Evolutionary conservation across 2,113 vertebrate species (phyloP).

Genomic region (Perca flavescens): DNA sequence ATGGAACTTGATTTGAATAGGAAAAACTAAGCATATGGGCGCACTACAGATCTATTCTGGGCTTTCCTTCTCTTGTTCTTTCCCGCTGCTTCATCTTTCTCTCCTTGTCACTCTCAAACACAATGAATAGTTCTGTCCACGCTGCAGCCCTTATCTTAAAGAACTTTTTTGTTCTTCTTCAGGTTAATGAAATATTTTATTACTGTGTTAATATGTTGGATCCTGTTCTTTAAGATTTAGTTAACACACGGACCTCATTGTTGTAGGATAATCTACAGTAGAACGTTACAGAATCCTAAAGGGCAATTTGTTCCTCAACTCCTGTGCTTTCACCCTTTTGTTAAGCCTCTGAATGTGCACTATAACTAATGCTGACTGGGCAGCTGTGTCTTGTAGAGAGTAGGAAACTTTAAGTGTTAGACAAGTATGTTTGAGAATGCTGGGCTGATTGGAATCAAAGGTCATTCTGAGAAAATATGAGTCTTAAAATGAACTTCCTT

Average conservation of each 20-base stretch:
- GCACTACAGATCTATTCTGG: not conserved
- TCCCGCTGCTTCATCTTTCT: not conserved
- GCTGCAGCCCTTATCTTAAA: not conserved
- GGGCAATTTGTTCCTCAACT: conserved; percentile 30
- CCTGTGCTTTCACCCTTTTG: not conserved
- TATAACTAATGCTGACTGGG: conserved; percentile 8
- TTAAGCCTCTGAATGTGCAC: conserved; percentile 15
- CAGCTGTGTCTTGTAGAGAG: not conserved
- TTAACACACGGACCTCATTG: not conserved
- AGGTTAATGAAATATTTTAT: conserved; percentile 25
- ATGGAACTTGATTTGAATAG: conserved; percentile 50
- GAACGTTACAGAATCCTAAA: conserved; percentile 16
- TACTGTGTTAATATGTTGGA: not conserved
- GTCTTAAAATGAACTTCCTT: not conserved
- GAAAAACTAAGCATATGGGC: conserved; percentile 21
- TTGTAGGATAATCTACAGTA: not conserved
- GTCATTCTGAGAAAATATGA: not conserved
- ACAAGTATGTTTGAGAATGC: not conserved
- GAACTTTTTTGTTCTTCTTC: conserved; percentile 20
- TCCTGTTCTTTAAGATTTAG: conserved; percentile 2
- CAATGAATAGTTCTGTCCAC: not conserved
- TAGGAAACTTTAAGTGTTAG: not conserved
- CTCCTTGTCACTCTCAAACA: conserved; percentile 19
- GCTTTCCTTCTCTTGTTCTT: not conserved
- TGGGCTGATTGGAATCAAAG: not conserved